These are phyloP conservation scores for Teleiodes luculella DNA, from an alignment of 2,888 invertebrate species.

Conservation along the genomic window DNA sequence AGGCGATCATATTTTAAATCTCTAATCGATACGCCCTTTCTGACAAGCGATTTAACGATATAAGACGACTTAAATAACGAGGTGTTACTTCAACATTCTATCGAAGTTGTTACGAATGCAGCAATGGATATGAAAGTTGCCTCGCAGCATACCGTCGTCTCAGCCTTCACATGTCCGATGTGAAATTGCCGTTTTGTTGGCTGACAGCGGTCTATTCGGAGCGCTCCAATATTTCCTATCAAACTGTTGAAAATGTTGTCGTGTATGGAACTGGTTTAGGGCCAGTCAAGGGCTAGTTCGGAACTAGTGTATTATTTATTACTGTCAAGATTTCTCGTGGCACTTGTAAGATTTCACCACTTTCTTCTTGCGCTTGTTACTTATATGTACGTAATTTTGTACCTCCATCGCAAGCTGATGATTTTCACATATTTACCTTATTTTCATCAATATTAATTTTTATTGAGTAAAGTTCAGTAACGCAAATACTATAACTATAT, in stretches of 20 bases:
- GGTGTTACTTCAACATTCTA: background rate
- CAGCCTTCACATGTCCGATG: background rate
- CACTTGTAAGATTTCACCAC: slow-evolving; percentile 70
- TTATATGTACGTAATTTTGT: background rate
- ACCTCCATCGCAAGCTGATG: background rate
- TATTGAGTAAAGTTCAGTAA: no score
- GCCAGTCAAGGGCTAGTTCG: slow-evolving; percentile 59
- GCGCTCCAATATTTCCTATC: slow-evolving; percentile 38
- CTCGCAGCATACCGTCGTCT: background rate
- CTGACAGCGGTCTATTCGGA: slow-evolving; percentile 8
- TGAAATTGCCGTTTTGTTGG: slow-evolving; percentile 1
- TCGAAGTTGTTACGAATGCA: background rate
- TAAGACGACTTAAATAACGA: background rate
- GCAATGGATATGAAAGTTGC: slow-evolving; percentile 6
- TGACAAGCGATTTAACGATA: background rate
- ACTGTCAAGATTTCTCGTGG: slow-evolving; percentile 68
- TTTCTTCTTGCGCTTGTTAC: slow-evolving; percentile 53
- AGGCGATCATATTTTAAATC: background rate
- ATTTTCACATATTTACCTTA: background rate
- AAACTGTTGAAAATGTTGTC: slow-evolving; percentile 32
- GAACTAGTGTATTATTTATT: slow-evolving; percentile 76
- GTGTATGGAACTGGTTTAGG: slow-evolving; percentile 47
- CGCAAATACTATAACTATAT: no score
- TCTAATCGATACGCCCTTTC: background rate
- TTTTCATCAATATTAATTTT: no score